Evolutionary conservation across 2,113 vertebrate genomes (phyloP), one percentile per base, ranked within the genome.

Genomic region (Hippopotamus amphibius): DNA sequence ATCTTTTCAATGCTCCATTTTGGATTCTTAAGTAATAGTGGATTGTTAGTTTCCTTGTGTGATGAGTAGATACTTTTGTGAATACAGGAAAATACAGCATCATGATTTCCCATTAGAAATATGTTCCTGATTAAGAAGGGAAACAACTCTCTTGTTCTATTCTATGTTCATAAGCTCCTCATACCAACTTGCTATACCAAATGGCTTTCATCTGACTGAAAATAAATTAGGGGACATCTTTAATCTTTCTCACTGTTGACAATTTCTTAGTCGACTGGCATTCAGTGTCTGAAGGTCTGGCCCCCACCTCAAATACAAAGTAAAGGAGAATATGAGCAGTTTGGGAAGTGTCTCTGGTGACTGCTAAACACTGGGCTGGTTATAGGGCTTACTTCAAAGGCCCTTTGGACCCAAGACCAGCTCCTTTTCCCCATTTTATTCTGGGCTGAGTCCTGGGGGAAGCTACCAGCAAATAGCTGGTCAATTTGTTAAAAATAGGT

Each of bases 61-160:
- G 48, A 53, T 72, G 76, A 46, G 68, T 41, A 85, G 11, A 92
- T 9, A 50, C 22, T 80, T 28, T 16, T 4, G 30, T 71, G 28
- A 81, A 84, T 79, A 65, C 53, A 90, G 82, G 43, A 94, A 66
- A 90, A 90, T 66, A 57, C 1, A n/a, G 50, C 9, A 2, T 41
- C 72, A 94, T 22, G 33, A 72, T 88, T 94, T 95, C 43, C 79
- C 72, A 95, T 37, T 81, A 93, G 48, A 93, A 77, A 80, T 86
- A 93, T 74, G 65, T 97, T 87, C 24, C 43, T 66, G 37, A 82
- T 80, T 96, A 77, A 50, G 55, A 16, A 16, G 24, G 41, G 16
- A 68, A 90, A 95, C 12, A 10, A 88, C 30, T 96, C 93, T 83
- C 59, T 68, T 86, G 43, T 95, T 90, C 50, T 77, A 77, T 19